Conservation (phyloP, 2,797 vertebrate genomes). For the Cuniculus paca region DNA sequence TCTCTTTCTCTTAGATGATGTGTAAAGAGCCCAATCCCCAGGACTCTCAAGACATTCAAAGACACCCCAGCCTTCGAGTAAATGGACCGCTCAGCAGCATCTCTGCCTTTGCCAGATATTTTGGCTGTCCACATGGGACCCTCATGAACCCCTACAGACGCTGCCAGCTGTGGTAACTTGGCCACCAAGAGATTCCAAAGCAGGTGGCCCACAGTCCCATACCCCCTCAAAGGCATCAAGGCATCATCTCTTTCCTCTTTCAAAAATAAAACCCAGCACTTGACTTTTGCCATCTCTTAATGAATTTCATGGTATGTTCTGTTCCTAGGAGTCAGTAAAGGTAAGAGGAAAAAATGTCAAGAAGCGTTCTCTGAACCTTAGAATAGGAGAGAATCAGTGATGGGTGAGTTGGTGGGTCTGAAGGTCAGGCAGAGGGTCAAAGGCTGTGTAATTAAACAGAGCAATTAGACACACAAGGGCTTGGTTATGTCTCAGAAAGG, state of each 20-base stretch:
- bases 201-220: not conserved
- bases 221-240: not conserved
- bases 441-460: not conserved
- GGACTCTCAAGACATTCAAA: slow-evolving; percentile 81
- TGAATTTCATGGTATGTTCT: not conserved
- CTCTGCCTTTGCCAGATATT: slow-evolving; percentile 86
- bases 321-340: slow-evolving; percentile 10
- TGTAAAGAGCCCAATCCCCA: slow-evolving; percentile 80
- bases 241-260: not conserved
- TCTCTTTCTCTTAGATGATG: slow-evolving; percentile 84
- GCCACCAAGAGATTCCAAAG: not conserved
- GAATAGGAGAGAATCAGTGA: not conserved
- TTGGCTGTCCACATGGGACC: slow-evolving; percentile 82
- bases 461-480: not conserved
- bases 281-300: not conserved
- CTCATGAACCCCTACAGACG: slow-evolving; percentile 85
- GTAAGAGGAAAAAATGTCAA: not conserved
- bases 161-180: slow-evolving; percentile 87
- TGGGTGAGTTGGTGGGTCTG: not conserved
- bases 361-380: not conserved
- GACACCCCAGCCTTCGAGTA: slow-evolving; percentile 86
- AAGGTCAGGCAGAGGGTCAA: not conserved
- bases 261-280: slow-evolving; percentile 69
- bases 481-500: not conserved
- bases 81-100: slow-evolving; percentile 87